A percentile compares a stretch with the other conserved stretches of the same genome.
Evolutionary conservation across 2,797 vertebrate species (phyloP).

Genomic region (Oreochromis grahami): DNA sequence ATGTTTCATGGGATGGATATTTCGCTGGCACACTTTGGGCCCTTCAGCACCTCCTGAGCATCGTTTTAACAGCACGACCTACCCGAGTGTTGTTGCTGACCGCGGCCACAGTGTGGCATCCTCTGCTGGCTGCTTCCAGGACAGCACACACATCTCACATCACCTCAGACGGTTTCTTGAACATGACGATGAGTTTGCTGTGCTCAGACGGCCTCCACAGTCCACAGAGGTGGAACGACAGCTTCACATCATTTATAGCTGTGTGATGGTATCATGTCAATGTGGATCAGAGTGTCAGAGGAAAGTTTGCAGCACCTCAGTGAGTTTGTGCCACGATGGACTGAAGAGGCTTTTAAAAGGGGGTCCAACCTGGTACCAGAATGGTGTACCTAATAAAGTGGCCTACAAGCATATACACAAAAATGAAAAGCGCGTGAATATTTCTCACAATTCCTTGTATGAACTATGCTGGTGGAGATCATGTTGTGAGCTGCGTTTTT

Average conservation of each 20-base stretch:
- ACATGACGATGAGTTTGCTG: not conserved
- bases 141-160: no score
- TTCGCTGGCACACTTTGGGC: not conserved
- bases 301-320: not conserved
- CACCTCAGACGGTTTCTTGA: not conserved
- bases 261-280: not conserved
- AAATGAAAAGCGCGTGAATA: not conserved
- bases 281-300: fast-evolving
- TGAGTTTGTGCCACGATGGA: not conserved
- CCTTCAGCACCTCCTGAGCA: not conserved
- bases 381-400: fast-evolving
- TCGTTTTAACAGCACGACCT: not conserved
- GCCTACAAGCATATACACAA: fast-evolving
- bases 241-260: not conserved
- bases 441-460: not conserved
- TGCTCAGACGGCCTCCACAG: not conserved
- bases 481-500: not conserved
- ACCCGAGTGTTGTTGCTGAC: no score
- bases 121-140: no score
- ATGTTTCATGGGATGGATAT: not conserved
- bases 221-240: not conserved
- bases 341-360: not conserved
- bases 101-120: no score
- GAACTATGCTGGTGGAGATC: not conserved
- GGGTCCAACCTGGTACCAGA: fast-evolving